phyloP scores from a whole-genome alignment of 2,888 invertebrate genomes.

The Microplitis manilae region DNA sequence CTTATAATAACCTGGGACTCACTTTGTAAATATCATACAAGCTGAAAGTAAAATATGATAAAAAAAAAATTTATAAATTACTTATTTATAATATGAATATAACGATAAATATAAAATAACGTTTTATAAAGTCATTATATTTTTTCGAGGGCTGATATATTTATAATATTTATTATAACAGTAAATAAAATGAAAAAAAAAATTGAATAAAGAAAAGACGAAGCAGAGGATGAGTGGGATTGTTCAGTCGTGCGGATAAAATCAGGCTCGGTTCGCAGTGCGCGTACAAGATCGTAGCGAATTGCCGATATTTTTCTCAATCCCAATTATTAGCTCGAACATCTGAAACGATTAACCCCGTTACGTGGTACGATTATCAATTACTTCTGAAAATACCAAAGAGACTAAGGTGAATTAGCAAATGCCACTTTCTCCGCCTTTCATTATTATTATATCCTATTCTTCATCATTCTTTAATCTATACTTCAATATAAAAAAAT shows the following conservation, averaged over 20 bases:
- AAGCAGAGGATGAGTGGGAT: constrained; percentile 5
- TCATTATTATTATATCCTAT: too few species aligned
- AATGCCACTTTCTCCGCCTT: too few species aligned
- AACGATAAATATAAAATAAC: too few species aligned
- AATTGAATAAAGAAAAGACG: not conserved
- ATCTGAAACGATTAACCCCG: constrained; percentile 44
- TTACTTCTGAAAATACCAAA: not conserved
- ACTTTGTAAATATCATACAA: too few species aligned
- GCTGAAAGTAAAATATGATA: too few species aligned
- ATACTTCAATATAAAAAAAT: too few species aligned
- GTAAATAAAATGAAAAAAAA: not conserved
- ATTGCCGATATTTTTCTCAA: constrained; percentile 35
- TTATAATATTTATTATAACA: not conserved
- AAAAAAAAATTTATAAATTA: too few species aligned
- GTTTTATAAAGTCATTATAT: too few species aligned
- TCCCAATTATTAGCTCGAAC: constrained; percentile 39
- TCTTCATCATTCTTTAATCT: too few species aligned
- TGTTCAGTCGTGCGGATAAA: constrained; percentile 36
- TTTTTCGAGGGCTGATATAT: not conserved
- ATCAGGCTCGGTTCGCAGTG: constrained; percentile 25
- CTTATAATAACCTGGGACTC: too few species aligned
- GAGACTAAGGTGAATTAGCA: not conserved
- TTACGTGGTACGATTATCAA: constrained; percentile 43
- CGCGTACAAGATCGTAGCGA: constrained; percentile 26
- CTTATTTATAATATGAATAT: too few species aligned